Conservation (phyloP, 1,140 invertebrate genomes). For the Aplysia californica region DNA sequence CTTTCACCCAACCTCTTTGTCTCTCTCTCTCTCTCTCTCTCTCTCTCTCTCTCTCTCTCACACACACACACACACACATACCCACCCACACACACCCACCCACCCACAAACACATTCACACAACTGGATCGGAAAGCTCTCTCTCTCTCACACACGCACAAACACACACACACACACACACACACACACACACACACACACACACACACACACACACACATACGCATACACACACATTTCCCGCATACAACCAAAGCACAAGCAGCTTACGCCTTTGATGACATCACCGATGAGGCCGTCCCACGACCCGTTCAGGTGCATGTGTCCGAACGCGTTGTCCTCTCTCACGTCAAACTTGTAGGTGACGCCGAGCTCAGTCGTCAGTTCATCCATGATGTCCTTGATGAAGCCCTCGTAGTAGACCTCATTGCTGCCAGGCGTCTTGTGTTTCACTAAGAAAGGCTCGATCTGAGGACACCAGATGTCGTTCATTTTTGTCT, state of each 20-base stretch:
- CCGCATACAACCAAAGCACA: no score
- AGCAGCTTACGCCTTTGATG: conserved; percentile 37
- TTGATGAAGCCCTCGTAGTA: conserved; percentile 49
- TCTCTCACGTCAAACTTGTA: conserved; percentile 89
- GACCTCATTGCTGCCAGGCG: neutral
- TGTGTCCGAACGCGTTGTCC: conserved; percentile 90
- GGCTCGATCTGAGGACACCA: conserved; percentile 20
- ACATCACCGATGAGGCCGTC: conserved; percentile 61
- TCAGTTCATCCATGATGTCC: conserved; percentile 52
- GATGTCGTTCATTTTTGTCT: neutral
- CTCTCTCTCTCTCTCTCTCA: neutral
- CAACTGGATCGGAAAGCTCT: no score
- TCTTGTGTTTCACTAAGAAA: conserved; percentile 9
- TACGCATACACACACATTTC: no score
- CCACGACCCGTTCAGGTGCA: conserved; percentile 79
- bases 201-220: neutral
- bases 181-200: neutral
- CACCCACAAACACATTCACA: neutral
- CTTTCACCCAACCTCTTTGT: neutral
- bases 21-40: neutral
- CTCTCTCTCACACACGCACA: neutral
- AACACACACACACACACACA: neutral
- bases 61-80: neutral
- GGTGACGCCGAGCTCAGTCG: conserved; percentile 80
- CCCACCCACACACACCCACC: neutral